Conservation (phyloP, 2,888 invertebrate genomes). For the Sylvicola cinctus region DNA sequence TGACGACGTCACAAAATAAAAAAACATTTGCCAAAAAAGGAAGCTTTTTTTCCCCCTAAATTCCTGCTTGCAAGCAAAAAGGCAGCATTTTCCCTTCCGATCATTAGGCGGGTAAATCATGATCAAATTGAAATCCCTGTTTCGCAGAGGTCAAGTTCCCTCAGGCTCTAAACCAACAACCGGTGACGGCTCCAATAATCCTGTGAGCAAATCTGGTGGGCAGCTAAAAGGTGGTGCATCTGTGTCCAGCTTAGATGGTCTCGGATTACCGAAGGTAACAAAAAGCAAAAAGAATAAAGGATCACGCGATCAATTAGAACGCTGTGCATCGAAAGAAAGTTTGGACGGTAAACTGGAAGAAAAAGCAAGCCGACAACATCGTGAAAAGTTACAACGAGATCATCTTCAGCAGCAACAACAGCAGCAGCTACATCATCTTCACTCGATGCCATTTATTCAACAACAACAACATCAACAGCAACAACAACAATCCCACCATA, state of each 20-base stretch:
- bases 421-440: conserved; percentile 21
- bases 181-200: conserved; percentile 12
- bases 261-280: conserved; percentile 26
- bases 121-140: conserved; percentile 83
- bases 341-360: conserved; percentile 4
- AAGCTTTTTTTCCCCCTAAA: too few species aligned
- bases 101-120: too few species aligned
- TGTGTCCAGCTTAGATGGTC: conserved; percentile 41
- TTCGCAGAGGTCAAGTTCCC: conserved; percentile 63
- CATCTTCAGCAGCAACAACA: conserved; percentile 27
- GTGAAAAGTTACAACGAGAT: conserved; percentile 21
- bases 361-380: conserved; percentile 23
- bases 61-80: too few species aligned
- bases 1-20: too few species aligned
- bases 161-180: conserved; percentile 16
- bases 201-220: conserved; percentile 4
- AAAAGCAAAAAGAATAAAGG: conserved; percentile 15
- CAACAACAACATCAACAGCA: too few species aligned
- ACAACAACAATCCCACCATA: too few species aligned
- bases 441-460: conserved; percentile 14
- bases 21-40: too few species aligned
- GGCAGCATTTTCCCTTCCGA: too few species aligned
- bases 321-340: conserved; percentile 14
- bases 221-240: conserved; percentile 38
- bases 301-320: conserved; percentile 27